A percentile compares a stretch with the other conserved stretches of the same genome.
Evolutionary conservation across 35 echinoderm and acorn worm genomes (phyloP).

Genomic region (Patiria miniata): DNA sequence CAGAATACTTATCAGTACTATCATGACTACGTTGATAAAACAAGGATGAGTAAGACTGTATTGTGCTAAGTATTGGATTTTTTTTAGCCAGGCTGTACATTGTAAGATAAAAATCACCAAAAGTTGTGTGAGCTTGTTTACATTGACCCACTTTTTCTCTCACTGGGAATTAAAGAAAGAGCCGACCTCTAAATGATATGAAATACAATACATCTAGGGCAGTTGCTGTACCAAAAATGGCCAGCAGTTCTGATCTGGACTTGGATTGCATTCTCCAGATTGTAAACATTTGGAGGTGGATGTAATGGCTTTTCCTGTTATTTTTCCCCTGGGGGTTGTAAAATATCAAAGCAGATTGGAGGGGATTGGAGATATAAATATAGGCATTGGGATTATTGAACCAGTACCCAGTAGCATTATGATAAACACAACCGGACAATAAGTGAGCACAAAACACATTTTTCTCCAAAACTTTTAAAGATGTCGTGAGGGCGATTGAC

Average conservation of each 20-base stretch:
- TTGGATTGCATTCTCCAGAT: neutral
- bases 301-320: neutral
- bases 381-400: neutral
- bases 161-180: neutral
- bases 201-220: conserved; percentile 19
- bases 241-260: neutral
- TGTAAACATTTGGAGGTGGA: conserved; percentile 3
- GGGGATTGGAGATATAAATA: neutral
- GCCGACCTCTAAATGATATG: neutral
- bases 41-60: too few species aligned
- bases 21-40: too few species aligned
- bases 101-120: too few species aligned
- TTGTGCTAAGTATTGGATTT: too few species aligned
- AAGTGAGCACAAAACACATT: too few species aligned
- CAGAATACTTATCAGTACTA: too few species aligned
- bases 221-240: conserved; percentile 9
- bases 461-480: too few species aligned
- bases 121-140: conserved; percentile 1
- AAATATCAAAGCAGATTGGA: neutral
- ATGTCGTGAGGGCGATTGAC: too few species aligned
- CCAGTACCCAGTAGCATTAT: too few species aligned
- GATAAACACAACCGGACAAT: too few species aligned
- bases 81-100: too few species aligned
- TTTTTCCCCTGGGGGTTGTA: neutral
- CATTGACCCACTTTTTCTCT: neutral